phyloP scores from a whole-genome alignment of 2,888 invertebrate species.

The Nemurella pictetii region DNA sequence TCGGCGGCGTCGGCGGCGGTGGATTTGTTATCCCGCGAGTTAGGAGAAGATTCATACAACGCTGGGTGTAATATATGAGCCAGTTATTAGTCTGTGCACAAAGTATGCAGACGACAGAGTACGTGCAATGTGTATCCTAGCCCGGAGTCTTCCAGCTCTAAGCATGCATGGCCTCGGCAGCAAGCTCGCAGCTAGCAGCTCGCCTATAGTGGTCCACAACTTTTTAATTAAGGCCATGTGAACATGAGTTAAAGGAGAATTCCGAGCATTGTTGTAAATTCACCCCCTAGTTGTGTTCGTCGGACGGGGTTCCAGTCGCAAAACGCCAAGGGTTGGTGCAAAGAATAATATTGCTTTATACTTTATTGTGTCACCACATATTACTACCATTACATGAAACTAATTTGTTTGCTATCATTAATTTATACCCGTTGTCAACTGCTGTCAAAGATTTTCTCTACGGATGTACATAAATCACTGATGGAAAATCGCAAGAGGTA shows the following conservation, averaged over 20 bases:
- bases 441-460: background rate
- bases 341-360: conserved; percentile 16
- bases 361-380: conserved; percentile 1
- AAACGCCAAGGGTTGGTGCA: background rate
- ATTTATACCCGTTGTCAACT: background rate
- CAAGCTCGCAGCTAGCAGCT: too few species aligned
- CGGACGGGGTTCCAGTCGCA: background rate
- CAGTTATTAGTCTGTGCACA: conserved; percentile 31
- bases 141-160: background rate
- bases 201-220: conserved; percentile 32
- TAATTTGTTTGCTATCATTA: background rate
- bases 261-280: conserved; percentile 38
- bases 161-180: conserved; percentile 1
- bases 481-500: background rate
- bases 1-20: background rate
- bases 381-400: background rate
- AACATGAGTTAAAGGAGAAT: conserved; percentile 40
- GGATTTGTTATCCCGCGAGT: conserved; percentile 16
- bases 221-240: conserved; percentile 40
- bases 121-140: background rate
- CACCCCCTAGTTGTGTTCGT: background rate
- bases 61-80: conserved; percentile 31
- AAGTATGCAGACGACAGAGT: conserved; percentile 35
- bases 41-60: conserved; percentile 24
- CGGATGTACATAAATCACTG: background rate